Base-by-base conservation (phyloP, 2,888 invertebrate species). In the Lumbricus terrestris region DNA sequence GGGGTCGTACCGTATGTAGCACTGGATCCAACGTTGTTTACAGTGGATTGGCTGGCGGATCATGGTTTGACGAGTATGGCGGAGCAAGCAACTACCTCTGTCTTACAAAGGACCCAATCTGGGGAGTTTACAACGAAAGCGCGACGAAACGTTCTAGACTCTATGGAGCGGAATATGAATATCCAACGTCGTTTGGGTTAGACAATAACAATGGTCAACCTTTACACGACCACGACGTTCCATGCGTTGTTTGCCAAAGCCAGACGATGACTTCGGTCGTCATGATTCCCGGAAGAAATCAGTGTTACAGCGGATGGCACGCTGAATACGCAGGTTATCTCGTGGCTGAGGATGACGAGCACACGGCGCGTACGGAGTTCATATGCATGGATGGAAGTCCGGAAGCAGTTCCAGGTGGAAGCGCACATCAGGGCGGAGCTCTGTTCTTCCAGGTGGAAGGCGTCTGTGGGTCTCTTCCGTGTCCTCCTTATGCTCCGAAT, bases 401-500 rank as follows among this genome's bases (percentile, higher is more conserved):
- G 23, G 92, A 92, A 90, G 90, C 91, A 3, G 91, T 91, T 47
- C 82, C 90, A 0, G 91, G 91, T 0, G 92, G 92, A 0, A 91
- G 88, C n/a, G 33, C 88, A 29, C 88, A 91, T 82, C 85, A 92
- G 37, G 85, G 92, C 69, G 92, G 83, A 83, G 83, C 83, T 33
- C 83, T 83, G 83, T 83, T 83, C n/a, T 83, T 11, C n/a, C 33
- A 83, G 91, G 0, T 82, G 88, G 91, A 92, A 42, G 92, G 90
- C 34, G 54, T 88, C 69, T 93, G 93, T 91, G 93, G 93, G 16
- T 91, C 92, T n/a, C 90, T 93, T 29, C 92, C 92, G 29, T 93
- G 93, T 89, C 92, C 92, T 2, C 91, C 91, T 13, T 93, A 93
- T 88, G 90, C 90, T 0, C 69, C 90, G 15, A 92, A 92, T 34